Evolutionary conservation across 53 echinoderm and acorn worm genomes (phyloP).

Genomic region (Astropecten irregularis): DNA sequence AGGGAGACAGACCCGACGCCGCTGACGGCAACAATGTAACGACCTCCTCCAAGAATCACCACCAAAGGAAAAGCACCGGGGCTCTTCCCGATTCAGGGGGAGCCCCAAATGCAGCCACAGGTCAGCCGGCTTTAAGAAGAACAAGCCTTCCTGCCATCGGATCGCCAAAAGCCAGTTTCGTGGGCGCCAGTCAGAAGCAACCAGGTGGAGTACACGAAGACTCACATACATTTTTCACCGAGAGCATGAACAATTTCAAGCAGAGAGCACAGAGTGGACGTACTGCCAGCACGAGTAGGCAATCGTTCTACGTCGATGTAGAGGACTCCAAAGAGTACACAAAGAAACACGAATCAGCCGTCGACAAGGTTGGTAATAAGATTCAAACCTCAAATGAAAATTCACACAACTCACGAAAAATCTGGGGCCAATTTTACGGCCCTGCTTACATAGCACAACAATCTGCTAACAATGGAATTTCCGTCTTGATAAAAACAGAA

Average conservation of each 20-base stretch:
- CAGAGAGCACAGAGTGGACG: constrained; percentile 32
- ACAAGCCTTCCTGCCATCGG: constrained; percentile 58
- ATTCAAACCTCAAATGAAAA: too few relatives aligned
- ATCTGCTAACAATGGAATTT: too few relatives aligned
- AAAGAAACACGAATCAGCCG: constrained; percentile 90
- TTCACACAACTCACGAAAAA: too few relatives aligned
- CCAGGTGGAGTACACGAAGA: constrained; percentile 12
- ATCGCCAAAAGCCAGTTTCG: not conserved
- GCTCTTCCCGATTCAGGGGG: not conserved
- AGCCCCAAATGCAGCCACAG: not conserved
- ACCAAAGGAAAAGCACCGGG: constrained; percentile 13
- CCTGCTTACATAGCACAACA: too few relatives aligned
- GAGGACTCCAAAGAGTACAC: constrained; percentile 55
- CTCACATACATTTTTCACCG: constrained; percentile 73
- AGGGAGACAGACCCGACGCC: not conserved
- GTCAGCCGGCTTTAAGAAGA: not conserved
- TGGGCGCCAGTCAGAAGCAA: constrained; percentile 23
- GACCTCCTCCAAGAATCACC: not conserved
- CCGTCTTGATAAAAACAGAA: too few relatives aligned
- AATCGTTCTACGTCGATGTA: constrained; percentile 33
- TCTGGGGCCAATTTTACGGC: too few relatives aligned
- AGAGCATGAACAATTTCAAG: constrained; percentile 65
- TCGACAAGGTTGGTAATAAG: constrained; percentile 88
- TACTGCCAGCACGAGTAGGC: constrained; percentile 1
- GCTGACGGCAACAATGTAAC: not conserved